Evolutionary conservation across 2,113 vertebrate species (phyloP).

Genomic region (Physeter macrocephalus): DNA sequence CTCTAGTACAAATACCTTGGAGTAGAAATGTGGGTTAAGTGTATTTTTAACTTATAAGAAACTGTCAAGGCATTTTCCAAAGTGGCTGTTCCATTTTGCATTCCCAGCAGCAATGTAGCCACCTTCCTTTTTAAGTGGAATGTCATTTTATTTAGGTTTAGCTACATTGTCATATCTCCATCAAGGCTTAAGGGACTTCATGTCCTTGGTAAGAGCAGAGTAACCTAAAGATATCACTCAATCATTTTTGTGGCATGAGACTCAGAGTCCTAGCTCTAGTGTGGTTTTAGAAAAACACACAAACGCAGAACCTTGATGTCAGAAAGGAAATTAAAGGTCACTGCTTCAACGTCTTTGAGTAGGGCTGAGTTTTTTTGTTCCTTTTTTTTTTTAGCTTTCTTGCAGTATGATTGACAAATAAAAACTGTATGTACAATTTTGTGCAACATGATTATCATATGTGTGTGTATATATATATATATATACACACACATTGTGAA

Average conservation of each 20-base stretch:
- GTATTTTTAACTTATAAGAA: neutral
- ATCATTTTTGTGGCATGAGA: neutral
- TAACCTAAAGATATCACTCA: neutral
- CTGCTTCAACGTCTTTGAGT: neutral
- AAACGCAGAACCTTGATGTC: neutral
- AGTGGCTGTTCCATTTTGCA: neutral
- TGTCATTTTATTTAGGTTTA: neutral
- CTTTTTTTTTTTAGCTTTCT: neutral
- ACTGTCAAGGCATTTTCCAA: neutral
- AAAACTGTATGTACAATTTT: neutral
- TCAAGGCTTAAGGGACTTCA: neutral
- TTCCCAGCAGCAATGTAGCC: neutral
- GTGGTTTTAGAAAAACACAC: neutral
- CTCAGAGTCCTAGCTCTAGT: neutral
- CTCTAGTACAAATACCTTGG: neutral
- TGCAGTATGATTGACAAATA: neutral
- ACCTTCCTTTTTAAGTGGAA: neutral
- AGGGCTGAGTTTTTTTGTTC: neutral
- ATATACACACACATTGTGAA: neutral
- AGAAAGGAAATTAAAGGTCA: neutral
- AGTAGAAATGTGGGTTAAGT: neutral
- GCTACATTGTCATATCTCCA: neutral
- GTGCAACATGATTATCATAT: neutral
- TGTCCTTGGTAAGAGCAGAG: neutral
- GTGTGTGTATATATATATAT: no score